These are phyloP conservation scores for Hafferia zeledoni DNA, from an alignment of 2,797 vertebrate genomes.

Conservation along the genomic window DNA sequence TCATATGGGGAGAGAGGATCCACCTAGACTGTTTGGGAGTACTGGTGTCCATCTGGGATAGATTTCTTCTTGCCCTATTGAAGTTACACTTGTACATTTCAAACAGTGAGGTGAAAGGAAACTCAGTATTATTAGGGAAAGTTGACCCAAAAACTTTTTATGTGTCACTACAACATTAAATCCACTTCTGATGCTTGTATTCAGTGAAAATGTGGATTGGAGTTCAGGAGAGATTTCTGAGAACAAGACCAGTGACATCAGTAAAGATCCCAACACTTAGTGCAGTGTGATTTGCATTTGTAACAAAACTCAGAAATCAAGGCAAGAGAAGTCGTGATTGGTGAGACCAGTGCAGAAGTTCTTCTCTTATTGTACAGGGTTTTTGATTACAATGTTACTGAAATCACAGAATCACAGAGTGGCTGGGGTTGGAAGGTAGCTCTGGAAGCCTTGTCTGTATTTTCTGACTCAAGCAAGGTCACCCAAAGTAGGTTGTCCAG, in stretches of 20 bases:
- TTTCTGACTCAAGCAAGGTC: not conserved
- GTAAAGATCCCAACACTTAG: not conserved
- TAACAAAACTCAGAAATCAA: not conserved
- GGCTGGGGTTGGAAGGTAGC: not conserved
- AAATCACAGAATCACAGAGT: not conserved
- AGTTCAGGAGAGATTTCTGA: not conserved
- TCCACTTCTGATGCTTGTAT: not conserved
- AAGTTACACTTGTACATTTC: not conserved
- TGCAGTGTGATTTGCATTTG: not conserved
- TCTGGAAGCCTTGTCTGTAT: not conserved
- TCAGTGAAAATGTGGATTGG: not conserved
- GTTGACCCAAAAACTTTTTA: not conserved
- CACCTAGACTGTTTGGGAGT: not conserved
- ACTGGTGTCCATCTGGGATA: not conserved
- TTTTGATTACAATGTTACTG: not conserved
- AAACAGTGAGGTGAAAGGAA: not conserved
- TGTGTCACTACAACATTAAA: not conserved
- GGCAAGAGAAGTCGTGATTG: not conserved
- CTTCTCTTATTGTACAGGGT: not conserved
- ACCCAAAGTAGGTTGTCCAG: not conserved
- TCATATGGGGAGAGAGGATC: not conserved
- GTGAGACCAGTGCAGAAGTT: not conserved
- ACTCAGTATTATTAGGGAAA: not conserved
- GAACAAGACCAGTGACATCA: not conserved
- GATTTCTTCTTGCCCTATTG: not conserved